Base-by-base conservation (phyloP, 2,888 invertebrate species). In the Brachypalpus laphriformis region DNA sequence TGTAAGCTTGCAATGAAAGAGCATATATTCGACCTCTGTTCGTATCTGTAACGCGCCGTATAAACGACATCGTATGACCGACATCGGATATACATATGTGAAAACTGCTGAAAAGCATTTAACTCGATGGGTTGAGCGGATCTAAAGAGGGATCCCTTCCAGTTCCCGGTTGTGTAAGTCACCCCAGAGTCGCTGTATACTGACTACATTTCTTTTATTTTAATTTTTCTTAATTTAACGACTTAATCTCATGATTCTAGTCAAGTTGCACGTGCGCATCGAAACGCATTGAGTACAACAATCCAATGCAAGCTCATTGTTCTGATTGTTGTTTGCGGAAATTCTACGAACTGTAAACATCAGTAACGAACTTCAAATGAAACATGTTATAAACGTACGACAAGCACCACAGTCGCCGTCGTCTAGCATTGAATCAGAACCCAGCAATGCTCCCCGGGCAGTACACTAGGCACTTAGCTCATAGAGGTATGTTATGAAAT, bases 401-500 rank as follows among this genome's bases (percentile, higher is more conserved):
- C 1, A 6, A 57, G 40, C n/a, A n/a, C 40, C 22, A 11, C 37
- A 25, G 47, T 59, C 49, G 20, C 49, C 8, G 7, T 3, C 18
- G 59, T 68, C 18, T 37, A 49, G 9, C 14, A 37, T 34, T 57
- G n/a, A 37, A 57, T 57, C 66, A 59, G 18, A 59, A 40, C 49
- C 45, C 25, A 34, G 42, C 16, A 45, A 42, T 28, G 47, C 56
- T 49, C 2, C 25, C 37, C 47, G n/a, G n/a, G n/a, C n/a, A n/a
- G n/a, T n/a, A 56, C n/a, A 6, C 11, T 11, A n/a, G 11, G 47
- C n/a, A 40, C n/a, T 45, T 65, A 20, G 25, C 40, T 59, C 54
- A 22, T 16, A 56, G 31, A 45, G 14, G 11, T 18, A 31, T 76
- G 56, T 82, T 82, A 37, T 82, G 82, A 82, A 82, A 82, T 76